These are phyloP conservation scores for Scolanthus callimorphus DNA, from an alignment of 92 coral and sea anemone genomes.

Conservation along the genomic window DNA sequence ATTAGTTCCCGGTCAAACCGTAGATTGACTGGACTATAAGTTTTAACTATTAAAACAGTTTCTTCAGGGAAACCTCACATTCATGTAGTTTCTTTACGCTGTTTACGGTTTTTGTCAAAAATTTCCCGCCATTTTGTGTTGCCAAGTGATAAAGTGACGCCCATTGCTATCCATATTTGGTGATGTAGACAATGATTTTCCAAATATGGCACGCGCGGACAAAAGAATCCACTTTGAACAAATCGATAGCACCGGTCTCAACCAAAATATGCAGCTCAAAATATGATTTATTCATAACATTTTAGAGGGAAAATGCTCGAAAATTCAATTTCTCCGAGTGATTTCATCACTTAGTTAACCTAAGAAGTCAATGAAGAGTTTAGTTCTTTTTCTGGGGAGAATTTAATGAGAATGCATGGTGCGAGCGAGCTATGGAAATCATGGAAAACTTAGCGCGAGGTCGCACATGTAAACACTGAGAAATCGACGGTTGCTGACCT, in stretches of 20 bases:
- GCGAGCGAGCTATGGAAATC: too few relatives aligned
- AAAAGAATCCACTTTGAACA: conserved; percentile 13
- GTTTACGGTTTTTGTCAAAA: background rate
- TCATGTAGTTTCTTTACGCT: too few relatives aligned
- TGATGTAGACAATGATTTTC: conserved; percentile 69
- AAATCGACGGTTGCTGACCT: conserved; percentile 14
- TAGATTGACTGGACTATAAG: too few relatives aligned
- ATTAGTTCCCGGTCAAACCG: too few relatives aligned
- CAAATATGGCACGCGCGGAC: conserved; percentile 67
- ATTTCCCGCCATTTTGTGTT: conserved; percentile 50
- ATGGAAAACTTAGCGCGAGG: too few relatives aligned
- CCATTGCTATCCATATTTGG: conserved; percentile 66
- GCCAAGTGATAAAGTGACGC: conserved; percentile 35
- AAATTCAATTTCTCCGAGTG: conserved; percentile 1
- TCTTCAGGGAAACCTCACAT: too few relatives aligned
- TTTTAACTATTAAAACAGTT: too few relatives aligned
- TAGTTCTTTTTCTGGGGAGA: background rate
- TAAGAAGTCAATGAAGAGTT: background rate
- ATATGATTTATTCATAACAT: conserved; percentile 21
- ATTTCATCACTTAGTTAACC: conserved; percentile 20
- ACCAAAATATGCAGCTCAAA: conserved; percentile 34
- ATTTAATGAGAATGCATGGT: background rate
- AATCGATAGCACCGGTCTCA: background rate
- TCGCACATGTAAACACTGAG: conserved; percentile 3
- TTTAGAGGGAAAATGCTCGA: conserved; percentile 21